phyloP scores from a whole-genome alignment of 2,888 invertebrate genomes.

The Cheilosia variabilis region DNA sequence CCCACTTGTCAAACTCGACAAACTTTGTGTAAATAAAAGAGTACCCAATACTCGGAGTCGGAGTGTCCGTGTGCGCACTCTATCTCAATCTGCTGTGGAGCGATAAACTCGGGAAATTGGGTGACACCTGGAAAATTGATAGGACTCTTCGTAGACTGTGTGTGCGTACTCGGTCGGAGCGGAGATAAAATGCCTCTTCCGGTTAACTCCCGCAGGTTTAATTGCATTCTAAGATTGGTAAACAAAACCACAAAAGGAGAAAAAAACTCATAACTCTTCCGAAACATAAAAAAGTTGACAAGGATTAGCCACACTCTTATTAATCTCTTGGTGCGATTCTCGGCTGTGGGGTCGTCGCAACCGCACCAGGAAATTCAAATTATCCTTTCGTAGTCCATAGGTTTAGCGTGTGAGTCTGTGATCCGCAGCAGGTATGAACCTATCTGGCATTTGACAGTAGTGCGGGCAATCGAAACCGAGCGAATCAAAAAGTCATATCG shows the following conservation, averaged over 20 bases:
- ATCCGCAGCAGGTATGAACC: slow-evolving; percentile 69
- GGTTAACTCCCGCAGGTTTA: slow-evolving; percentile 22
- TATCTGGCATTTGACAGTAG: slow-evolving; percentile 67
- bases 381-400: neutral
- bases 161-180: slow-evolving; percentile 9
- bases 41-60: neutral
- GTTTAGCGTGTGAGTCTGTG: neutral
- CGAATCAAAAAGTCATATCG: slow-evolving; percentile 78
- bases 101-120: slow-evolving; percentile 60
- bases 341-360: slow-evolving; percentile 2
- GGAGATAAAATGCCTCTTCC: slow-evolving; percentile 24
- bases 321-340: slow-evolving; percentile 40
- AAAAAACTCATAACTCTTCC: slow-evolving; percentile 44
- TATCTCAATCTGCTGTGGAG: slow-evolving; percentile 39
- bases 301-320: slow-evolving; percentile 43
- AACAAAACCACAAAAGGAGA: slow-evolving; percentile 26
- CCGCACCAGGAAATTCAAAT: slow-evolving; percentile 63
- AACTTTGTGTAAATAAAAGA: slow-evolving; percentile 63
- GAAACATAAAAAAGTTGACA: slow-evolving; percentile 49
- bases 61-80: neutral
- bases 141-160: slow-evolving; percentile 2
- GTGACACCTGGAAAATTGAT: slow-evolving; percentile 72
- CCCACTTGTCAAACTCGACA: slow-evolving; percentile 73
- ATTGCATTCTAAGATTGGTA: slow-evolving; percentile 37
- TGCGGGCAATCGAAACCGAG: slow-evolving; percentile 73